These are phyloP conservation scores for Xyliphius kryptos DNA, from an alignment of 2,113 vertebrate species.

Conservation along the genomic window DNA sequence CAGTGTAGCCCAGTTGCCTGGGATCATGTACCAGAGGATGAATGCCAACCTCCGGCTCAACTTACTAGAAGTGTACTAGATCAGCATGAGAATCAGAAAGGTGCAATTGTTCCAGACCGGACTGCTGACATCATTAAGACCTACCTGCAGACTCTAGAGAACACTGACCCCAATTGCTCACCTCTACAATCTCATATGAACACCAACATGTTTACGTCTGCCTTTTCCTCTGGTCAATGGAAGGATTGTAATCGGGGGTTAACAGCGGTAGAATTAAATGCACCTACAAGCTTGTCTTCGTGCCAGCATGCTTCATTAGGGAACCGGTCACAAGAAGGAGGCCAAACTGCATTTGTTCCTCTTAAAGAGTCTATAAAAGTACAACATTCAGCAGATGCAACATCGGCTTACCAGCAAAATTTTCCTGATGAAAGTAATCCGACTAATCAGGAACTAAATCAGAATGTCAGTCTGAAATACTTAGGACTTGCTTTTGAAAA, in stretches of 20 bases:
- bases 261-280: no score
- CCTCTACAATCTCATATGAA: background rate
- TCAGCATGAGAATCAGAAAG: slow-evolving; percentile 64
- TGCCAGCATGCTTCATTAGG: background rate
- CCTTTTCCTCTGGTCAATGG: slow-evolving; percentile 6
- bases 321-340: background rate
- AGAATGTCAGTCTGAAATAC: slow-evolving; percentile 7
- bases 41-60: slow-evolving; percentile 50
- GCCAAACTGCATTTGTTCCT: slow-evolving; percentile 60
- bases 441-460: slow-evolving; percentile 22
- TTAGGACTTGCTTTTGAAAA: slow-evolving; percentile 37
- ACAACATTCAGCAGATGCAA: slow-evolving; percentile 28
- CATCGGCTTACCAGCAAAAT: slow-evolving; percentile 31
- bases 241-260: background rate
- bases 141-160: slow-evolving; percentile 69
- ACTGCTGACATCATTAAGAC: slow-evolving; percentile 61
- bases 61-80: slow-evolving; percentile 67
- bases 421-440: slow-evolving; percentile 16
- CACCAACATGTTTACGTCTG: slow-evolving; percentile 1
- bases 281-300: background rate
- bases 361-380: slow-evolving; percentile 55
- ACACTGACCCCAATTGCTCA: slow-evolving; percentile 33
- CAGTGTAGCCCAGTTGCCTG: slow-evolving; percentile 68
- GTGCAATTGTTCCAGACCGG: slow-evolving; percentile 30
- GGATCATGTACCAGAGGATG: slow-evolving; percentile 54